Conservation (phyloP, 1,140 invertebrate genomes). For the Drosophila arizonae region DNA sequence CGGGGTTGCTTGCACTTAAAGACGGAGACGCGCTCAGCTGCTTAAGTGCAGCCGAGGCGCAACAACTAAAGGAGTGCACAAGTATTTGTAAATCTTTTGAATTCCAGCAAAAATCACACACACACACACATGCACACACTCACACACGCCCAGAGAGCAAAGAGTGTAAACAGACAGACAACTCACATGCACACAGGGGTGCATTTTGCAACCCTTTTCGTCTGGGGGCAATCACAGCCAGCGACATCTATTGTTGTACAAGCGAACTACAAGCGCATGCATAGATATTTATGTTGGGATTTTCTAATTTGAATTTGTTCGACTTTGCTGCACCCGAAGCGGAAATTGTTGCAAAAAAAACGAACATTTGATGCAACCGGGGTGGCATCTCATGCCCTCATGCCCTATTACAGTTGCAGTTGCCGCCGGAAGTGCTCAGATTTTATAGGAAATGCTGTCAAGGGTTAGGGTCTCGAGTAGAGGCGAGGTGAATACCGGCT, state of each 20-base stretch:
- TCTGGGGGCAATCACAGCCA: slow-evolving; percentile 63
- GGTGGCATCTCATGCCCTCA: slow-evolving; percentile 21
- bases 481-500: slow-evolving; percentile 49
- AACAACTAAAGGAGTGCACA: slow-evolving; percentile 66
- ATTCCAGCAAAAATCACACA: slow-evolving; percentile 72
- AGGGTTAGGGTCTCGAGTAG: slow-evolving; percentile 46
- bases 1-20: slow-evolving; percentile 67
- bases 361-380: slow-evolving; percentile 57
- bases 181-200: slow-evolving; percentile 41
- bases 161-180: slow-evolving; percentile 14
- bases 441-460: slow-evolving; percentile 70
- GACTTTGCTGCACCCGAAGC: slow-evolving; percentile 68
- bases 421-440: slow-evolving; percentile 65
- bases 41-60: slow-evolving; percentile 65
- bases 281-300: slow-evolving; percentile 77
- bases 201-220: slow-evolving; percentile 74
- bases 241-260: slow-evolving; percentile 77
- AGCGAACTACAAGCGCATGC: slow-evolving; percentile 67
- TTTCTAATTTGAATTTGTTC: slow-evolving; percentile 81
- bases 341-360: slow-evolving; percentile 79
- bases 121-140: slow-evolving; percentile 5
- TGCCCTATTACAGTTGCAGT: slow-evolving; percentile 17
- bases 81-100: slow-evolving; percentile 82
- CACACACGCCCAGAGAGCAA: not conserved
- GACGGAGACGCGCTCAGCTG: slow-evolving; percentile 51